These are phyloP conservation scores for Laupala kohalensis DNA, from an alignment of 1,140 invertebrate genomes.

Conservation along the genomic window DNA sequence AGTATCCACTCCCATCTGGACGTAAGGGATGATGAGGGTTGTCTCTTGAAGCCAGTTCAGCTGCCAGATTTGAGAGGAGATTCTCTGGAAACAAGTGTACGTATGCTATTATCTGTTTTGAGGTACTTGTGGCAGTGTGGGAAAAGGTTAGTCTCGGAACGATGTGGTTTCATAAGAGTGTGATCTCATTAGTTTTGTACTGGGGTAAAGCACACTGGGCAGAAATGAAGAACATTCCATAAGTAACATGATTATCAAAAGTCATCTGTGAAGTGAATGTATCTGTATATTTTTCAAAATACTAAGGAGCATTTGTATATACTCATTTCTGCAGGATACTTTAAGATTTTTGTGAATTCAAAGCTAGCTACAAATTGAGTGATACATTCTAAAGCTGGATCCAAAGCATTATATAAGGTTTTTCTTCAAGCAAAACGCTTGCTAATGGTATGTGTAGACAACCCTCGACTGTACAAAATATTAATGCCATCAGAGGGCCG, in stretches of 20 bases:
- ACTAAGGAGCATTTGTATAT: background rate
- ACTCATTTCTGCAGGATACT: background rate
- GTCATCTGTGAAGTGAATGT: background rate
- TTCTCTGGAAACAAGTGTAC: background rate
- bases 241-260: background rate
- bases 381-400: background rate
- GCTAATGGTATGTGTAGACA: background rate
- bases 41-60: background rate
- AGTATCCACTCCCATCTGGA: background rate
- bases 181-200: background rate
- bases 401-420: background rate
- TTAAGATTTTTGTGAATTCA: background rate
- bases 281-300: background rate
- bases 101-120: background rate
- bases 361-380: background rate
- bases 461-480: background rate
- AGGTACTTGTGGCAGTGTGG: background rate
- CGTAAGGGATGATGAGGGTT: background rate
- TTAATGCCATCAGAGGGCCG: background rate
- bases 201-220: background rate
- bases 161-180: background rate
- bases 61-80: background rate
- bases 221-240: background rate
- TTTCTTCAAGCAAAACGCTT: background rate
- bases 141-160: background rate